Evolutionary conservation across 2,888 invertebrate genomes (phyloP).

Genomic region (Diabrotica balteata): DNA sequence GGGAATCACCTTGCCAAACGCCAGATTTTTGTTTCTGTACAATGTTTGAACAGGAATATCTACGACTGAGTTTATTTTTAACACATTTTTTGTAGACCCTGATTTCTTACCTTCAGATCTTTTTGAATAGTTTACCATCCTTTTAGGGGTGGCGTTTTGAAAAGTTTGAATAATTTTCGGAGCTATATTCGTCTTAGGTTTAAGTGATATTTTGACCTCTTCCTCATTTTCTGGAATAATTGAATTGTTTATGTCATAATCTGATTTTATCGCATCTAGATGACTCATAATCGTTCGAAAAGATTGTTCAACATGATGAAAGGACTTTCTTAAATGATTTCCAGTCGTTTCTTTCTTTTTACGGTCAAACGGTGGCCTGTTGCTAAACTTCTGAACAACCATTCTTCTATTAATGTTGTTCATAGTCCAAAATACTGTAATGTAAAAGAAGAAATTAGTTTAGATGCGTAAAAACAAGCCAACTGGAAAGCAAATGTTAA

Average conservation of each 20-base stretch:
- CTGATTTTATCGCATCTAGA: constrained; percentile 24
- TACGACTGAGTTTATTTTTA: background rate
- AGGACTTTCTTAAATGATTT: constrained; percentile 26
- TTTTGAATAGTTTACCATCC: constrained; percentile 7
- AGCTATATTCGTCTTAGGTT: constrained; percentile 25
- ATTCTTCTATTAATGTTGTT: constrained; percentile 38
- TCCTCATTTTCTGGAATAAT: background rate
- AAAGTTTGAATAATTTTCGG: constrained; percentile 42
- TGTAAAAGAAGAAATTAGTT: too few species aligned
- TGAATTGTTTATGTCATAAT: constrained; percentile 16
- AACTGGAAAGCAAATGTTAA: too few species aligned
- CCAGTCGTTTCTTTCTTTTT: constrained; percentile 36
- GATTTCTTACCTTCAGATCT: background rate
- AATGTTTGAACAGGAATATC: constrained; percentile 34
- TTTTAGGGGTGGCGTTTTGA: constrained; percentile 33
- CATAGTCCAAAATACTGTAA: background rate
- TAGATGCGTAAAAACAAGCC: too few species aligned
- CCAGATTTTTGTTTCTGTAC: constrained; percentile 35
- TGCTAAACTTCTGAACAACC: constrained; percentile 41
- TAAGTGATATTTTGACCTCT: background rate
- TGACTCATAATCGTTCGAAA: constrained; percentile 31
- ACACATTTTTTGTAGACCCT: background rate
- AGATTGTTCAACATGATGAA: constrained; percentile 30
- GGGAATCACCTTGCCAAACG: constrained; percentile 44
- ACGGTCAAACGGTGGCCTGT: constrained; percentile 43